Evolutionary conservation across 2,888 invertebrate species (phyloP), one percentile per base, ranked within the genome.

Genomic region (Imbricaverruca yamaguchii): DNA sequence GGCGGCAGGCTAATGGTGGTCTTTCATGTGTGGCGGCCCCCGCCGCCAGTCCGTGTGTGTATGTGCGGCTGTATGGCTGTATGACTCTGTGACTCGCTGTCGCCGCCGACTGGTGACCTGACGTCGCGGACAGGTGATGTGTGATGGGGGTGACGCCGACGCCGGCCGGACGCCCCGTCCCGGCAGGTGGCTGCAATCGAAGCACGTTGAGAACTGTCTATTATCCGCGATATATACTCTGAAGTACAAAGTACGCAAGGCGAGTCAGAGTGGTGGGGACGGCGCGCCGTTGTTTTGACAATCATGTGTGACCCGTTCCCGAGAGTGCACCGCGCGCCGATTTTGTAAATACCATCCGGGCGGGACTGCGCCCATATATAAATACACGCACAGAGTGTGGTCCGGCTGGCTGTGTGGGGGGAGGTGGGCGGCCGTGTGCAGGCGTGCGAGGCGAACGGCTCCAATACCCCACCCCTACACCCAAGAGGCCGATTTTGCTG

Each of bases 21-120:
- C 82, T 82, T 82, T 80, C 82, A 78, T 74, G 61, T 79, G 81
- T 39, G 80, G 80, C 57, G 81, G 81, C 78, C 65, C 80, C 78
- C 61, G 81, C 81, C 81, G 39, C 4, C 2, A 39, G 39, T 39
- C 39, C 39, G 39, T 39, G 39, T 39, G 39, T 39, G 39, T 1
- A 39, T 39, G 39, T 39, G 39, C 39, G 39, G 39, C 39, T 39
- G 39, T 39, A 39, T 39, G 39, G 4, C 39, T 39, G 39, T 39
- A 4, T 39, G 39, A 39, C 39, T 39, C 39, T 39, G 39, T 39
- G 39, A 39, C 39, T 39, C 39, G 39, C 39, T 39, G 39, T 39
- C 39, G 39, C 39, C 39, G 39, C 39, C 39, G 39, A 39, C 39
- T 39, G 39, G 39, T 39, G 39, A 4, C 4, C 39, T 39, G 39